Percentiles rank a stretch among this genome's conserved stretches.
Conservation (phyloP, 2,888 invertebrate species). For the Caenorhabditis uteleia region DNA sequence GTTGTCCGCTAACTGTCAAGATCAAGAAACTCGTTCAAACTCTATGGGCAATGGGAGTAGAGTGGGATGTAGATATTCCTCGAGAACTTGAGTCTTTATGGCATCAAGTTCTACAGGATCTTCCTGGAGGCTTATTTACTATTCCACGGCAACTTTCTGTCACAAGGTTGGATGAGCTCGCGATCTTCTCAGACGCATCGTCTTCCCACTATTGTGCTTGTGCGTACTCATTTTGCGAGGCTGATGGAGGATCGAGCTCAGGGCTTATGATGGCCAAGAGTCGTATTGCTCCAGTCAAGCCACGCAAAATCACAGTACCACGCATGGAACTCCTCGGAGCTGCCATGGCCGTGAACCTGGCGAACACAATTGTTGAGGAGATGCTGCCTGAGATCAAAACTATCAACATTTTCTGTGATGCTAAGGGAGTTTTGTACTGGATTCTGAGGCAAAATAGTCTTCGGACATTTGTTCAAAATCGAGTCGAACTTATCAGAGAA, state of each 20-base stretch:
- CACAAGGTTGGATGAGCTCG: background rate
- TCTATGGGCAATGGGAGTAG: background rate
- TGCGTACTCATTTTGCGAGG: constrained; percentile 3
- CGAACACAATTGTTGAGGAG: background rate
- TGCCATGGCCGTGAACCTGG: background rate
- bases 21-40: constrained; percentile 2
- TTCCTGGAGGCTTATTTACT: background rate
- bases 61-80: constrained; percentile 1
- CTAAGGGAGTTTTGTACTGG: background rate
- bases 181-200: constrained; percentile 11
- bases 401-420: constrained; percentile 2
- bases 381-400: background rate
- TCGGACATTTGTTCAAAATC: constrained; percentile 8
- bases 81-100: background rate
- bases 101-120: too few species aligned
- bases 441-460: background rate
- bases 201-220: constrained; percentile 5
- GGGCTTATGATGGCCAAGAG: constrained; percentile 4
- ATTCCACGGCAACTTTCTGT: background rate
- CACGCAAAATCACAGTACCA: constrained; percentile 3
- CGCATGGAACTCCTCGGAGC: constrained; percentile 10
- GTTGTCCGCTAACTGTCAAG: constrained; percentile 1
- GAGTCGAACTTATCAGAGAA: constrained; percentile 1
- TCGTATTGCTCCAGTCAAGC: constrained; percentile 5
- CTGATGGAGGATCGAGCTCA: background rate